These are phyloP conservation scores for Drosophila paulistorum DNA, from an alignment of 1,140 invertebrate genomes.

Conservation along the genomic window DNA sequence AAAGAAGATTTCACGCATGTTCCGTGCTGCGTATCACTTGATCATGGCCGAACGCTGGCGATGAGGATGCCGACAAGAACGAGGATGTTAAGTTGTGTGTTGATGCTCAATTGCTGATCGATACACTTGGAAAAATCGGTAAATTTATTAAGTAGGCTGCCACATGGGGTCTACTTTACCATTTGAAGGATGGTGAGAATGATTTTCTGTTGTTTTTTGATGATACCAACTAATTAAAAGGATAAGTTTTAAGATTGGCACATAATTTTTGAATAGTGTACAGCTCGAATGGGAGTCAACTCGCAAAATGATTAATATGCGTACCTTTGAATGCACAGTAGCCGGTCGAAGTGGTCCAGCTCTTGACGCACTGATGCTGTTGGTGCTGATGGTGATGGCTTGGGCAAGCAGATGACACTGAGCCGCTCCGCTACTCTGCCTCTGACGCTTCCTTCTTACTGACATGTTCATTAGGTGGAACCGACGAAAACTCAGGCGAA, in stretches of 20 bases:
- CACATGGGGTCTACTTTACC: no score
- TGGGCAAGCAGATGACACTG: conserved; percentile 58
- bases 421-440: conserved; percentile 34
- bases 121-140: not conserved
- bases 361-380: conserved; percentile 14
- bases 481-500: conserved; percentile 43
- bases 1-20: conserved; percentile 75
- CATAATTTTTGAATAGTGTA: not conserved
- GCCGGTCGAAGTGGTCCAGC: conserved; percentile 32
- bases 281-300: not conserved
- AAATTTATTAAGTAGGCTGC: no score
- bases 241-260: no score
- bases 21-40: conserved; percentile 76
- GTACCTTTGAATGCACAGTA: conserved; percentile 56
- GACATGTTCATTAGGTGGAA: conserved; percentile 76
- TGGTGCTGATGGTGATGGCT: conserved; percentile 24
- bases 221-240: no score
- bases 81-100: conserved; percentile 25
- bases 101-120: not conserved
- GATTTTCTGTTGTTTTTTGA: no score
- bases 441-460: conserved; percentile 24
- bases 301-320: conserved; percentile 52
- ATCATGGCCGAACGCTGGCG: conserved; percentile 35
- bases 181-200: no score
- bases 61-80: conserved; percentile 24